Evolutionary conservation across 2,888 invertebrate genomes (phyloP).

Genomic region (Diaprepes abbreviatus): DNA sequence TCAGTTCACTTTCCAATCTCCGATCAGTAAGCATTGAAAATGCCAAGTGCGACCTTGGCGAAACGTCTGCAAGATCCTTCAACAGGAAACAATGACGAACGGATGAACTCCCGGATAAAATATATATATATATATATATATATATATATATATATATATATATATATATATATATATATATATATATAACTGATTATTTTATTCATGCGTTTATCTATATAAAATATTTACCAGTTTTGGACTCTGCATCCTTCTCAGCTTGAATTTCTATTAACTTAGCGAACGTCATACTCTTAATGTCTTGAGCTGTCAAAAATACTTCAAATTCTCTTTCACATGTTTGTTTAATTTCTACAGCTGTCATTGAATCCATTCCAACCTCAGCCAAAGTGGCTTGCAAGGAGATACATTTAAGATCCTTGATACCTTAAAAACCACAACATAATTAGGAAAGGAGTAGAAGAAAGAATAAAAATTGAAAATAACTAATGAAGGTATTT

Average conservation of each 20-base stretch:
- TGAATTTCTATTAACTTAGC: conserved; percentile 73
- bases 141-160: too few relatives aligned
- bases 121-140: too few relatives aligned
- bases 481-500: not conserved
- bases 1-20: too few relatives aligned
- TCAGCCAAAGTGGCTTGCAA: conserved; percentile 85
- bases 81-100: too few relatives aligned
- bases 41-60: too few relatives aligned
- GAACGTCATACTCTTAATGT: conserved; percentile 86
- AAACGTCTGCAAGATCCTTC: too few relatives aligned
- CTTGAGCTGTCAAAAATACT: conserved; percentile 86
- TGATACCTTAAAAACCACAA: conserved; percentile 41
- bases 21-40: too few relatives aligned
- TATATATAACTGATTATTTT: too few relatives aligned
- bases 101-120: too few relatives aligned
- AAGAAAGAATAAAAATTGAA: not conserved
- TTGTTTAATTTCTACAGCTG: conserved; percentile 97
- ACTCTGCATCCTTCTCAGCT: conserved; percentile 63
- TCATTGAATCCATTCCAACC: conserved; percentile 96
- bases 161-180: too few relatives aligned
- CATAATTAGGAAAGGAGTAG: too few relatives aligned
- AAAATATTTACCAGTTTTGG: conserved; percentile 19
- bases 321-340: conserved; percentile 91
- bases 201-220: too few relatives aligned
- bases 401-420: conserved; percentile 78